Base-by-base conservation (phyloP, 2,113 vertebrate species). In the Apodemus sylvaticus region DNA sequence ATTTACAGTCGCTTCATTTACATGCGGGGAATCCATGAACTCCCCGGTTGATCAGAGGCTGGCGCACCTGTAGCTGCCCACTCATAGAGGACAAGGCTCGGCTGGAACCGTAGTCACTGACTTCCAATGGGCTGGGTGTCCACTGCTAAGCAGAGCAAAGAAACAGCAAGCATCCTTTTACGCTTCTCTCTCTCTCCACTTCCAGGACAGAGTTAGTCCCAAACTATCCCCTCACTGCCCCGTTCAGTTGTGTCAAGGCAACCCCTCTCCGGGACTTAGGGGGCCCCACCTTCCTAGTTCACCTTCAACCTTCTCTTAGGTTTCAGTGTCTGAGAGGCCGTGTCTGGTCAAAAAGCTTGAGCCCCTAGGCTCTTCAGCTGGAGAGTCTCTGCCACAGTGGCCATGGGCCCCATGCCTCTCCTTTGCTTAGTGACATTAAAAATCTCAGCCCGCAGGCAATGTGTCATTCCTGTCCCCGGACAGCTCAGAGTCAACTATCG, bases 351-450 rank as follows among this genome's bases (percentile, higher is more conserved):
- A 85, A n/a, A 58, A 58, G 34, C 34, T 87, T 4, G 70, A n/a
- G 16, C 3, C 39, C 48, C 1, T 0, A 2, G 29, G 36, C 29
- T 7, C 13, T 73, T 53, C 0, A 53, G n/a, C 60, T 66, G 16
- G 26, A 45, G 26, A 64, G 24, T 24, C 22, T 76, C 60, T 62
- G 13, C 7, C 10, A 29, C 42, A 6, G 76, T 0, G 34, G 11
- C 12, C 58, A 45, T 24, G 24, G n/a, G 39, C 9, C 64, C 45
- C 42, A 42, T 14, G 42, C 8, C 31, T 34, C 36, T 62, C 14
- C 9, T 26, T 45, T 88, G 85, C 62, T 64, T 39, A 64, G 14
- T 58, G 77, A n/a, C 31, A 22, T 76, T 62, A 45, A 48, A 88
- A 4, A 68, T 42, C 31, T 70, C 1, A 64, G 71, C 42, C 3